Evolutionary conservation across 2,888 invertebrate species (phyloP).

Genomic region (Drosophila falleni): DNA sequence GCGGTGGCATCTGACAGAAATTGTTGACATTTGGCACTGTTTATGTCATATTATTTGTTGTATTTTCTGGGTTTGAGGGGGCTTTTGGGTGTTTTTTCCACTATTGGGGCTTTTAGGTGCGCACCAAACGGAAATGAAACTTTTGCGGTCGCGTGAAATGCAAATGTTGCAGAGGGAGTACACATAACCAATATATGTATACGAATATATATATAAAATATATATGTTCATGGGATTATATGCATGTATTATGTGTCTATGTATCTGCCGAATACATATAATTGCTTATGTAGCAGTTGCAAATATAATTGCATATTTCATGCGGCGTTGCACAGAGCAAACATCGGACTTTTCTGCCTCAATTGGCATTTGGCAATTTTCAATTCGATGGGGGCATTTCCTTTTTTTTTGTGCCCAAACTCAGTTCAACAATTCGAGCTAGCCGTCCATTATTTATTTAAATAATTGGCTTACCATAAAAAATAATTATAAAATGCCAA

Average conservation of each 20-base stretch:
- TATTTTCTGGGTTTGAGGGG: slow-evolving; percentile 27
- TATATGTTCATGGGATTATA: slow-evolving; percentile 9
- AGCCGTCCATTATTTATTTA: slow-evolving; percentile 71
- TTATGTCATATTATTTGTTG: slow-evolving; percentile 68
- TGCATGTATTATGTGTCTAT: slow-evolving; percentile 18
- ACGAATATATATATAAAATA: slow-evolving; percentile 9
- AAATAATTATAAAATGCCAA: slow-evolving; percentile 68
- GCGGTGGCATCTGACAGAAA: slow-evolving; percentile 40
- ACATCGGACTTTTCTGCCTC: slow-evolving; percentile 49
- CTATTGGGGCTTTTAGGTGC: slow-evolving; percentile 50
- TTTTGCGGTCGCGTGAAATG: slow-evolving; percentile 62
- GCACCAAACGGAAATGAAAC: slow-evolving; percentile 71
- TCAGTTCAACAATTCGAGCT: slow-evolving; percentile 32
- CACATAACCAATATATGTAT: slow-evolving; percentile 21
- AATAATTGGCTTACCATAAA: slow-evolving; percentile 74
- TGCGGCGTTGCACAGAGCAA: slow-evolving; percentile 60
- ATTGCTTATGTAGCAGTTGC: slow-evolving; percentile 28
- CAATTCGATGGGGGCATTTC: slow-evolving; percentile 48
- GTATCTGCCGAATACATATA: slow-evolving; percentile 19
- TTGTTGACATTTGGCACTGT: slow-evolving; percentile 63
- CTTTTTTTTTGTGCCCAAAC: slow-evolving; percentile 17
- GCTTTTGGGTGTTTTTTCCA: neutral
- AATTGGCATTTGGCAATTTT: slow-evolving; percentile 71
- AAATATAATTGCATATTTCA: slow-evolving; percentile 74
- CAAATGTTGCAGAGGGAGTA: slow-evolving; percentile 38